Conservation (phyloP, 2,797 vertebrate species). For the Fringilla coelebs region DNA sequence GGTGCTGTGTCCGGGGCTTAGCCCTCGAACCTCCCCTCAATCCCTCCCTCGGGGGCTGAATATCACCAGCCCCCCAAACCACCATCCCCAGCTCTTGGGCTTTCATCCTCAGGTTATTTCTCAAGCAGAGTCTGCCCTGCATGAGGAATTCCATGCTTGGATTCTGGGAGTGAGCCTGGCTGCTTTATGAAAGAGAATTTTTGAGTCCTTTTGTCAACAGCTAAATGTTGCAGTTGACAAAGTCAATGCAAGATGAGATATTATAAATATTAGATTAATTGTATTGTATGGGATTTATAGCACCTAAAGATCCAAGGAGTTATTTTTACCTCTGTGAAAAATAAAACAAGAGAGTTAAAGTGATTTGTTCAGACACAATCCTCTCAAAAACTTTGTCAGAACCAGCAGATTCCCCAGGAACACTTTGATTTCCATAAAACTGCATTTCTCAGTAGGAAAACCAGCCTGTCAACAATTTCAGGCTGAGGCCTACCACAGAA, state of each 20-base stretch:
- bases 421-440: constrained; percentile 35
- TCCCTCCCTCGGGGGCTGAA: rapidly evolving
- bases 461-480: neutral
- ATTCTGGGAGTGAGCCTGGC: rapidly evolving
- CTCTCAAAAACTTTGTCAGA: constrained; percentile 46
- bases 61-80: neutral
- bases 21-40: neutral
- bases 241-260: neutral
- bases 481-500: neutral
- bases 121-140: neutral
- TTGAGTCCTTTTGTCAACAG: constrained; percentile 41
- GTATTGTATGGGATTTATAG: constrained; percentile 20
- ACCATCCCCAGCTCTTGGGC: rapidly evolving
- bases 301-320: constrained; percentile 29
- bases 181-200: constrained; percentile 40
- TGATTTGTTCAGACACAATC: constrained; percentile 49
- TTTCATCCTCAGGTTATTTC: neutral
- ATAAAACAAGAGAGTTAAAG: constrained; percentile 40
- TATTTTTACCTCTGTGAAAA: constrained; percentile 48
- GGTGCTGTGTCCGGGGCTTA: neutral
- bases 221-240: constrained; percentile 37
- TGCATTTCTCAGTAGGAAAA: neutral
- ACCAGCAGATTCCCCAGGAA: neutral
- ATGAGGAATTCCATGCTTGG: rapidly evolving
- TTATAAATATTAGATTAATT: constrained; percentile 65